Evolutionary conservation across 2,888 invertebrate genomes (phyloP).

Genomic region (Eremobia ochroleuca): DNA sequence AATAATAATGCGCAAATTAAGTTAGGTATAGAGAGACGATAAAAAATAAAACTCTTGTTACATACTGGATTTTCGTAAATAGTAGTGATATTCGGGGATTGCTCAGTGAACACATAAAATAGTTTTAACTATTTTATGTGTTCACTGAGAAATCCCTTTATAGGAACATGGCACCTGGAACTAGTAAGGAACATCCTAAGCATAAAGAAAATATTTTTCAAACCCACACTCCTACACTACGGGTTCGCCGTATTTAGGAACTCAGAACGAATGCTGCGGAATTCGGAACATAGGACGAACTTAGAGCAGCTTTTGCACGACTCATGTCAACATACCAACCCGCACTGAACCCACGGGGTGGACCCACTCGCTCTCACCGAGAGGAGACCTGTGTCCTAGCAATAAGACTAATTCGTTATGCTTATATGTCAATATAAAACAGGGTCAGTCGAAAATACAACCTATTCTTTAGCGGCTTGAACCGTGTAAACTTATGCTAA

Average conservation of each 20-base stretch:
- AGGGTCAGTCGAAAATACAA: not conserved
- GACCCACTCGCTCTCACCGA: not conserved
- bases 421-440: not conserved
- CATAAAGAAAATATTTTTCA: not conserved
- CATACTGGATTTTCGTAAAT: not conserved
- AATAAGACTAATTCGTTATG: not conserved
- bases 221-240: not conserved
- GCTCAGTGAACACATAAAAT: no score
- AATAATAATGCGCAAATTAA: not conserved
- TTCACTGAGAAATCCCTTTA: not conserved
- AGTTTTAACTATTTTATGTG: not conserved
- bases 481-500: not conserved
- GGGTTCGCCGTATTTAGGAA: not conserved
- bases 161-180: not conserved
- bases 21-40: no score
- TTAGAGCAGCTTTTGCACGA: conserved; percentile 8
- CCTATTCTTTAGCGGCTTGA: not conserved
- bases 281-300: not conserved
- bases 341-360: not conserved
- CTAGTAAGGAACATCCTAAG: not conserved
- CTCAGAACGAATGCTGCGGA: not conserved
- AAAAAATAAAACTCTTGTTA: not conserved
- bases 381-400: not conserved
- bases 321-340: not conserved
- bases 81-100: no score